Evolutionary conservation across 2,113 vertebrate species (phyloP), one percentile per base, ranked within the genome.

Genomic region (Atlantisia rogersi): DNA sequence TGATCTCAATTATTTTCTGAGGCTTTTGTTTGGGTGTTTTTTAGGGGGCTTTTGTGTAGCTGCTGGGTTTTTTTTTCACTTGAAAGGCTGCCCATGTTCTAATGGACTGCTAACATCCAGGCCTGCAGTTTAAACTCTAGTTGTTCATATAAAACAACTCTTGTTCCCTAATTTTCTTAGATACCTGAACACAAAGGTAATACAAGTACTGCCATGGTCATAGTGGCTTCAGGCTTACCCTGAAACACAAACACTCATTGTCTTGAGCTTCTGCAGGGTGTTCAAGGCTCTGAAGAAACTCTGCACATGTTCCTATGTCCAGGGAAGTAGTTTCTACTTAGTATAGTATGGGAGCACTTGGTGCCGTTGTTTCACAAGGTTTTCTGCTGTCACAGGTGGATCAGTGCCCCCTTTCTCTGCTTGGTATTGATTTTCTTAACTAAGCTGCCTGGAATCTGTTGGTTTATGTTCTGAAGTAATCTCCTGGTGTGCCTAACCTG

Each of bases 311-410:
- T 73, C 17, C 55, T n/a, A 1, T 9, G 11, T 19, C 5, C 4
- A 58, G 32, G 11, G 37, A 35, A 71, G 15, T 11, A 32, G 8
- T 14, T 73, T 37, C 10, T 3, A 16, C 2, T 52, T 17, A 25
- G 1, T 4, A 11, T 0, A 53, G 24, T 7, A 68, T 28, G 22
- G 20, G 3, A 2, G 42, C 2, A 0, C 12, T 85, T 44, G 10
- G 4, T 1, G 0, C 0, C 17, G 70, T 28, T 42, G 40, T 26
- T 86, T 86, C 32, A 76, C 17, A 39, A 44, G 6, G 5, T 5
- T 3, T 53, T 83, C 17, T 90, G 70, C 48, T 88, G 13, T 35
- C 7, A 10, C 13, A 32, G 56, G 22, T 59, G n/a, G 8, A 21
- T 42, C 75, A 70, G 31, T n/a, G 37, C 9, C 10, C 8, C 20